Evolutionary conservation across 92 coral and sea anemone species (phyloP).

Genomic region (Phenganax subtilis): DNA sequence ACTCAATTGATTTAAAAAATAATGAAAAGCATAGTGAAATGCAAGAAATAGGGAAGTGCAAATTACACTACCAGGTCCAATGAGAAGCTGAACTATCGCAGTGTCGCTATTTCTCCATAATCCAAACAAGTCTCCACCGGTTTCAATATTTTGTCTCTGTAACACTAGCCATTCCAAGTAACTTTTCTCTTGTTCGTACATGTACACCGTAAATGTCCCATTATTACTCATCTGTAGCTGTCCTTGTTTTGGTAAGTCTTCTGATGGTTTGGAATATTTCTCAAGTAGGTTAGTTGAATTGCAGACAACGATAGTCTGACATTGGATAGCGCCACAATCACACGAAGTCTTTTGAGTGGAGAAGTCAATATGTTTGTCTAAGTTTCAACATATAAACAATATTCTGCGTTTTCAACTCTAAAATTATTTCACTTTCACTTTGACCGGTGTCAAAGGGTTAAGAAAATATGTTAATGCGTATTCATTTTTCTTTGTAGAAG

Average conservation of each 20-base stretch:
- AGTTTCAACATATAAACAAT: neutral
- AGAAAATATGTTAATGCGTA: neutral
- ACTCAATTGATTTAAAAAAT: neutral
- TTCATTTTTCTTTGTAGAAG: neutral
- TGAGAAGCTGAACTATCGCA: conserved; percentile 42
- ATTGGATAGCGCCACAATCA: too few species aligned
- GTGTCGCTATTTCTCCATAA: conserved; percentile 48
- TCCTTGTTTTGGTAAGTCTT: too few species aligned
- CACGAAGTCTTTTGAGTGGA: too few species aligned
- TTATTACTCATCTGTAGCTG: too few species aligned
- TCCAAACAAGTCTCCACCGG: conserved; percentile 74
- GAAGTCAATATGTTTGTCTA: too few species aligned
- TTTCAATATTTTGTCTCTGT: conserved; percentile 55
- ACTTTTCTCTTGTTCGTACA: conserved; percentile 55
- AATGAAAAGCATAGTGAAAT: neutral
- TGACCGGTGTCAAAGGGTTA: neutral
- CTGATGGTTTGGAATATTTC: too few species aligned
- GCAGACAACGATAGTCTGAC: too few species aligned
- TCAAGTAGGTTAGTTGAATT: too few species aligned
- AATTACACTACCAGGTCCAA: conserved; percentile 21
- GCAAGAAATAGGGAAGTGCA: neutral
- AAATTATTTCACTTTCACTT: neutral
- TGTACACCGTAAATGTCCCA: neutral
- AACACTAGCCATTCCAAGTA: conserved; percentile 57
- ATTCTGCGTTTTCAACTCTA: neutral